A percentile compares a stretch with the other conserved stretches of the same genome.
Conservation (phyloP, 2,113 vertebrate species). For the Propithecus coquereli region DNA sequence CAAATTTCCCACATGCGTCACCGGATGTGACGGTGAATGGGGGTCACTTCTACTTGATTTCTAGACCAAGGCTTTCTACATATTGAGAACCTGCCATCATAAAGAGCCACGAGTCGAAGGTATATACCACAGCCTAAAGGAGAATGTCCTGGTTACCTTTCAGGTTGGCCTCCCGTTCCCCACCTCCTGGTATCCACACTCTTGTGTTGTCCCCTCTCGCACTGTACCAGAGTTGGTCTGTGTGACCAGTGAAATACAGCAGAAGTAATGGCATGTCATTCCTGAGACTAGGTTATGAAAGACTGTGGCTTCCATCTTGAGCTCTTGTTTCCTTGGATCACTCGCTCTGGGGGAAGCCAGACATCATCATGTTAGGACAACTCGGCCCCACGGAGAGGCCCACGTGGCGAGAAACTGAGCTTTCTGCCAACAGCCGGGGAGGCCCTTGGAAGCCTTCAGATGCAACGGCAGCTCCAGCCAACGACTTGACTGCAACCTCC, state of each 20-base stretch:
- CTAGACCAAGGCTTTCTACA: no score
- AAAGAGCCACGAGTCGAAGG: not conserved
- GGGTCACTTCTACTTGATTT: not conserved
- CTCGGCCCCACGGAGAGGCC: not conserved
- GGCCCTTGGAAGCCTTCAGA: not conserved
- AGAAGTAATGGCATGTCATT: no score
- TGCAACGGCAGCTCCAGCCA: not conserved
- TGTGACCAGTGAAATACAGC: no score
- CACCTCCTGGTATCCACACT: not conserved
- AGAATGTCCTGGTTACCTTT: not conserved
- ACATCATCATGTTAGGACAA: no score
- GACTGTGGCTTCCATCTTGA: not conserved
- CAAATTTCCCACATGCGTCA: not conserved
- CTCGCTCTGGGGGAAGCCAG: not conserved
- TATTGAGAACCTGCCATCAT: not conserved
- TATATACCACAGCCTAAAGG: no score
- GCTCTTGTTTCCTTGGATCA: not conserved
- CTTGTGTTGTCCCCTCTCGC: no score
- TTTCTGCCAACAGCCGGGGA: not conserved
- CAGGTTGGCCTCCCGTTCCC: not conserved
- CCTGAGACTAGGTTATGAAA: no score
- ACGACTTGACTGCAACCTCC: not conserved
- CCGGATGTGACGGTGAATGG: not conserved
- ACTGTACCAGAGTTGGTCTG: no score
- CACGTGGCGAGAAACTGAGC: not conserved